Evolutionary conservation across 2,888 invertebrate genomes (phyloP).

Genomic region (Standfussiana lucernea): DNA sequence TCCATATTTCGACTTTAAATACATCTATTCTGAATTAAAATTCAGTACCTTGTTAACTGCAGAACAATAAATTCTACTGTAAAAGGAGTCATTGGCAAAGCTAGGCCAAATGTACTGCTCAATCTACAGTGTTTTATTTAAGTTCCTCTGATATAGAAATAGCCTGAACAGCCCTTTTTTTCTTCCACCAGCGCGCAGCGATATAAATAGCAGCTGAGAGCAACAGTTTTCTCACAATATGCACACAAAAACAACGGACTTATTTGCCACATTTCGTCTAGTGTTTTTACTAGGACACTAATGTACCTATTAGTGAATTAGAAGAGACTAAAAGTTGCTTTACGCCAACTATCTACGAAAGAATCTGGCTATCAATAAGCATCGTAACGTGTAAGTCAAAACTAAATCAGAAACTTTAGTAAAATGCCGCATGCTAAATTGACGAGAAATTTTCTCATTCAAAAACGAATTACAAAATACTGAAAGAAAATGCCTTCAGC

Average conservation of each 20-base stretch:
- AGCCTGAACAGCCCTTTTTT: background rate
- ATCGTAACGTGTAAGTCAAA: conserved; percentile 11
- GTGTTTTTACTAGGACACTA: background rate
- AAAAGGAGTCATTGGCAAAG: background rate
- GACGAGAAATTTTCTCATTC: conserved; percentile 17
- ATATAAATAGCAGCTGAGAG: conserved; percentile 33
- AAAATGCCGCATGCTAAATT: conserved; percentile 11
- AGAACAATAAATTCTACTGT: background rate
- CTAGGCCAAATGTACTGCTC: background rate
- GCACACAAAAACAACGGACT: conserved; percentile 23
- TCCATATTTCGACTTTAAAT: background rate
- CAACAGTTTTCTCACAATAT: conserved; percentile 37
- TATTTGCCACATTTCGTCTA: background rate
- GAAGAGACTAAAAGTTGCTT: background rate
- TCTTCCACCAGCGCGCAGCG: background rate
- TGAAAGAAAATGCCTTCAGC: conserved; percentile 28
- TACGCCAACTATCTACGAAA: background rate
- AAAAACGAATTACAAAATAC: conserved; percentile 40
- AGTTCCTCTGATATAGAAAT: background rate
- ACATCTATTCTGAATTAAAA: background rate
- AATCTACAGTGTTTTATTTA: background rate
- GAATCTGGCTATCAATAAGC: background rate
- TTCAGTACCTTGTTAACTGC: background rate
- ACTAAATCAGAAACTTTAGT: conserved; percentile 17
- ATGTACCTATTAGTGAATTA: background rate